Evolutionary conservation across 2,797 vertebrate genomes (phyloP).

Genomic region (Psittacula echo): DNA sequence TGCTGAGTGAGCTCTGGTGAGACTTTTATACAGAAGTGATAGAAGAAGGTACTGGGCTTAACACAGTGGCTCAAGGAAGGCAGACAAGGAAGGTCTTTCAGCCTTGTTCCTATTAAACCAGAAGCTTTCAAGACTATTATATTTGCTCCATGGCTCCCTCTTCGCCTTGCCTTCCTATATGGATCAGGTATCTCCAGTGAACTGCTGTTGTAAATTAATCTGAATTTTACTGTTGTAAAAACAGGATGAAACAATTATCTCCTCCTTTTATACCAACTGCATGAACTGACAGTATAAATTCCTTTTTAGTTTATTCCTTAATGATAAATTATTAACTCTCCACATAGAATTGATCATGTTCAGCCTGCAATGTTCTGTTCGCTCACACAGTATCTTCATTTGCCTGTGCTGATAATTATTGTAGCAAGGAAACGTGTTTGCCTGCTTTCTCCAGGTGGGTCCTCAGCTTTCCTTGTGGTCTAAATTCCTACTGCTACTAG

Average conservation of each 20-base stretch:
- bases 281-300: background rate
- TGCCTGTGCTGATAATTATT: background rate
- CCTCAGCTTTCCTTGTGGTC: background rate
- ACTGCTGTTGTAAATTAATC: background rate
- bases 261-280: background rate
- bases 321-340: conserved; percentile 5
- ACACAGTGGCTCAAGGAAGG: background rate
- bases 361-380: background rate
- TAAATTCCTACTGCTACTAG: background rate
- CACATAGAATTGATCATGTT: background rate
- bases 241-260: background rate
- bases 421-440: background rate
- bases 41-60: conserved; percentile 10
- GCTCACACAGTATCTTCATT: background rate
- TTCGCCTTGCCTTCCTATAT: background rate
- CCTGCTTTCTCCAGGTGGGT: background rate
- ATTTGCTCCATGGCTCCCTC: background rate
- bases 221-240: background rate
- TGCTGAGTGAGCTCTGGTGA: conserved; percentile 24
- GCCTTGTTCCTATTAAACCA: background rate
- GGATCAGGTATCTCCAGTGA: background rate
- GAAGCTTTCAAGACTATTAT: background rate
- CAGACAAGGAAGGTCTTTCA: background rate
- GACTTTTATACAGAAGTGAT: background rate
- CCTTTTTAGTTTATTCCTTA: background rate